Conservation (phyloP, 2,888 invertebrate species). For the Oscheius sp. region DNA sequence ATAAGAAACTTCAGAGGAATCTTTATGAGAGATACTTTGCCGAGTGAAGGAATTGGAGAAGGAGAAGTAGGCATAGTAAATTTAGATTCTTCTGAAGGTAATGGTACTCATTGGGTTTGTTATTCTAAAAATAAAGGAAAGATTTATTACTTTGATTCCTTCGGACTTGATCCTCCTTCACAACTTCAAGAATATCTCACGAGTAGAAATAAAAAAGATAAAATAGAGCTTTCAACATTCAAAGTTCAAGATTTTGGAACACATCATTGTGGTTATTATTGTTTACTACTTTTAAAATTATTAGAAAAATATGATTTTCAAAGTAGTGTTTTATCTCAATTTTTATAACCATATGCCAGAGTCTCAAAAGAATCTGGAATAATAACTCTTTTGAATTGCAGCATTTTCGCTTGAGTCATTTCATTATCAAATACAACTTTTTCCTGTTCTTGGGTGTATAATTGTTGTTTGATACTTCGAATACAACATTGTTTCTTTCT, state of each 20-base stretch:
- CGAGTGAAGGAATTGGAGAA: neutral
- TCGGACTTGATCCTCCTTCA: slow-evolving; percentile 15
- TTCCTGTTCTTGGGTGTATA: slow-evolving; percentile 35
- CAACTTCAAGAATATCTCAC: slow-evolving; percentile 19
- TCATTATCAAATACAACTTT: slow-evolving; percentile 38
- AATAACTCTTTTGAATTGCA: slow-evolving; percentile 24
- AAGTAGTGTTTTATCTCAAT: neutral
- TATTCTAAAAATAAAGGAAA: slow-evolving; percentile 2
- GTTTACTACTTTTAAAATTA: slow-evolving; percentile 32
- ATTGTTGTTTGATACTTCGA: slow-evolving; percentile 34
- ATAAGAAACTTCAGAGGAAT: slow-evolving; percentile 15
- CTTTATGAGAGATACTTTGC: slow-evolving; percentile 19
- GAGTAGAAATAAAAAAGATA: neutral
- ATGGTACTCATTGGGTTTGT: slow-evolving; percentile 28
- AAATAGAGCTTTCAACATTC: slow-evolving; percentile 21
- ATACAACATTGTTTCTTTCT: slow-evolving; percentile 37
- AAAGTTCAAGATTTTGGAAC: slow-evolving; percentile 42
- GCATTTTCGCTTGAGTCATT: slow-evolving; percentile 23
- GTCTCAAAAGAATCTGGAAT: slow-evolving; percentile 26
- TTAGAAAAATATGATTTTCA: slow-evolving; percentile 31
- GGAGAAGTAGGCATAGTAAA: slow-evolving; percentile 22
- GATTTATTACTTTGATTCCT: slow-evolving; percentile 19
- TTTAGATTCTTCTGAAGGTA: slow-evolving; percentile 10
- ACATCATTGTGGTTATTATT: slow-evolving; percentile 48
- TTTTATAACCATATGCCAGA: slow-evolving; percentile 19